A percentile compares a stretch with the other conserved stretches of the same genome.
Conservation (phyloP, 2,797 vertebrate genomes). For the Hippoglossus hippoglossus region DNA sequence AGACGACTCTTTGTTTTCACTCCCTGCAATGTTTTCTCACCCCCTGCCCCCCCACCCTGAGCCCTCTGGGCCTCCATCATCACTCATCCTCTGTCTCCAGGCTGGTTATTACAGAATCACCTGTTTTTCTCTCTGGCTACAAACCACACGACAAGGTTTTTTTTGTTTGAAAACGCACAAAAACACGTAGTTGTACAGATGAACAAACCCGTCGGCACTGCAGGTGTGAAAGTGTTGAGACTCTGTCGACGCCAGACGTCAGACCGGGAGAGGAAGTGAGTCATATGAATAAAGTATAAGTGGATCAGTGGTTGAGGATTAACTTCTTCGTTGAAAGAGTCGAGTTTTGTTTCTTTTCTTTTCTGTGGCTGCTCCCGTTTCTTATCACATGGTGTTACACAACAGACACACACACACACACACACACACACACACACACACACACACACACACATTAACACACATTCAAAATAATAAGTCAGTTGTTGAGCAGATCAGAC, state of each 20-base stretch:
- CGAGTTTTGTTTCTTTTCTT: background rate
- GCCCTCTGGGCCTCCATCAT: slow-evolving; percentile 33
- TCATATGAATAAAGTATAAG: background rate
- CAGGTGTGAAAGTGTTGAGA: slow-evolving; percentile 36
- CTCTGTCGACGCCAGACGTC: background rate
- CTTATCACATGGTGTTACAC: background rate
- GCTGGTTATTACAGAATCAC: slow-evolving; percentile 28
- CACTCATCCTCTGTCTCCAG: slow-evolving; percentile 30
- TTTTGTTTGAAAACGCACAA: no score
- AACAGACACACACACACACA: background rate
- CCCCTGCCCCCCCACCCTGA: slow-evolving; percentile 18
- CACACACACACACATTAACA: background rate
- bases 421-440: background rate
- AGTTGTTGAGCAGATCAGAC: background rate
- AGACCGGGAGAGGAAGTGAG: background rate
- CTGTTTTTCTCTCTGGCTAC: background rate
- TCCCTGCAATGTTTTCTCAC: slow-evolving; percentile 24
- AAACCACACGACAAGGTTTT: no score
- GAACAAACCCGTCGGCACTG: slow-evolving; percentile 32
- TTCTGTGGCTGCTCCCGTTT: slow-evolving; percentile 2
- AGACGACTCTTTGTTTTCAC: slow-evolving; percentile 61
- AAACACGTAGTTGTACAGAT: no score
- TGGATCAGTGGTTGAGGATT: slow-evolving; percentile 12
- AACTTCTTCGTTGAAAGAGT: background rate
- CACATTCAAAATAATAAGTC: no score